Percentiles rank a stretch among this genome's conserved stretches.
Evolutionary conservation across 37 sponge, comb jelly and placozoan species (phyloP).

Genomic region (Crambe crambe): DNA sequence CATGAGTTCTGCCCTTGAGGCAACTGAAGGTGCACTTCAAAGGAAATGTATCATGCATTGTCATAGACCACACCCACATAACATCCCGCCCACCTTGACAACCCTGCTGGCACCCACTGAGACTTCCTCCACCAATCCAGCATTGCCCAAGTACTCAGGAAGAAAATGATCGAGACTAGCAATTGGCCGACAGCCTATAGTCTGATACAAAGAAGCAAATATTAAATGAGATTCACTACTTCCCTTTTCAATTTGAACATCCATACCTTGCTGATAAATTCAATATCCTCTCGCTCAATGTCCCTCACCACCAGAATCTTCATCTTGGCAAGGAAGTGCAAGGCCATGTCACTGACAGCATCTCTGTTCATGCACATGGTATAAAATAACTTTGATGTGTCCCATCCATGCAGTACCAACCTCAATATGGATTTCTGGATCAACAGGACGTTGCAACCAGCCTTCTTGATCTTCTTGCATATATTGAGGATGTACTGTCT

Average conservation of each 20-base stretch:
- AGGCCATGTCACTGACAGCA: slow-evolving; percentile 95
- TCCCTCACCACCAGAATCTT: slow-evolving; percentile 94
- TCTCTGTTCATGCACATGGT: slow-evolving; percentile 58
- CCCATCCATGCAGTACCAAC: slow-evolving; percentile 2
- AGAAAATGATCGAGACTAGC: slow-evolving; percentile 98
- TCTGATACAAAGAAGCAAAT: slow-evolving; percentile 37
- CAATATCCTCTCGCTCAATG: slow-evolving; percentile 98
- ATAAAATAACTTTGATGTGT: not conserved
- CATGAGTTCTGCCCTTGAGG: too few relatives aligned
- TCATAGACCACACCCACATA: too few relatives aligned
- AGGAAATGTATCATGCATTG: too few relatives aligned
- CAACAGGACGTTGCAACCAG: slow-evolving; percentile 98
- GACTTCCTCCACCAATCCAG: slow-evolving; percentile 94
- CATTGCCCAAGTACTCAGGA: slow-evolving; percentile 90
- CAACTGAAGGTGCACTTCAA: too few relatives aligned
- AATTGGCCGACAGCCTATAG: slow-evolving; percentile 90
- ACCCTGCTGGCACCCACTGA: slow-evolving; percentile 86
- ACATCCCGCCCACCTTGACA: slow-evolving; percentile 71
- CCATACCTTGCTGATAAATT: slow-evolving; percentile 86
- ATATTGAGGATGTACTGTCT: slow-evolving; percentile 97
- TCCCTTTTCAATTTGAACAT: not conserved
- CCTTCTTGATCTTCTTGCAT: slow-evolving; percentile 99
- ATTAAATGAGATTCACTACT: not conserved
- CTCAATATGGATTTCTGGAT: slow-evolving; percentile 98
- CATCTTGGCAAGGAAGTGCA: slow-evolving; percentile 97